Conservation (phyloP, 1,140 invertebrate genomes). For the Coenobita brevimanus region DNA sequence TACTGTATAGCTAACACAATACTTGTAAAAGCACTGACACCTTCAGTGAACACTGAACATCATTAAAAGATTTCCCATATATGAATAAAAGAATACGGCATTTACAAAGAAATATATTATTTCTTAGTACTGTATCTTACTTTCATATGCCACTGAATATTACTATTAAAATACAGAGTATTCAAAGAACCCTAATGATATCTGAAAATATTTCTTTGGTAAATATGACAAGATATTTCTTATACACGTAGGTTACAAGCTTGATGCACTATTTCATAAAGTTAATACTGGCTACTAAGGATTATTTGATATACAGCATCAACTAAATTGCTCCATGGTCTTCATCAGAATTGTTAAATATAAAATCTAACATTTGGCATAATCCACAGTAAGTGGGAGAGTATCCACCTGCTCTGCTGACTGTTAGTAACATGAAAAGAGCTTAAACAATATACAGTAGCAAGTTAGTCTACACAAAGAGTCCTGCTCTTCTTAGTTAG, state of each 20-base stretch:
- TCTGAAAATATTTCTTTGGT: conserved; percentile 10
- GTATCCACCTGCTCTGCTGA: conserved; percentile 21
- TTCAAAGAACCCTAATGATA: neutral
- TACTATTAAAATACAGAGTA: too few relatives aligned
- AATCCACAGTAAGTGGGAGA: neutral
- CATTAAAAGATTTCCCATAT: too few relatives aligned
- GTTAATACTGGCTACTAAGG: conserved; percentile 57
- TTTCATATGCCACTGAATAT: too few relatives aligned
- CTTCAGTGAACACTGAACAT: too few relatives aligned
- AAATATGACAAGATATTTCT: conserved; percentile 43
- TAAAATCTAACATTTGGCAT: conserved; percentile 20
- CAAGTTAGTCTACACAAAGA: conserved; percentile 54
- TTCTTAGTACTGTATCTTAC: too few relatives aligned
- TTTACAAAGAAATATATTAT: too few relatives aligned
- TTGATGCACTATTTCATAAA: conserved; percentile 54
- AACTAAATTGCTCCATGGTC: conserved; percentile 45
- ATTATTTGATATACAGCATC: conserved; percentile 26
- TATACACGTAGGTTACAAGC: conserved; percentile 44
- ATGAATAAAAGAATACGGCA: too few relatives aligned
- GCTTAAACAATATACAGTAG: conserved; percentile 6
- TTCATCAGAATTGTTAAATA: conserved; percentile 27
- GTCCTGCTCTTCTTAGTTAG: conserved; percentile 49
- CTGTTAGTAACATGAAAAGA: too few relatives aligned
- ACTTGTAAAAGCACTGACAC: too few relatives aligned
- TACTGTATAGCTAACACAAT: too few relatives aligned